Conservation (phyloP, 2,888 invertebrate species). For the Apamea sordens region DNA sequence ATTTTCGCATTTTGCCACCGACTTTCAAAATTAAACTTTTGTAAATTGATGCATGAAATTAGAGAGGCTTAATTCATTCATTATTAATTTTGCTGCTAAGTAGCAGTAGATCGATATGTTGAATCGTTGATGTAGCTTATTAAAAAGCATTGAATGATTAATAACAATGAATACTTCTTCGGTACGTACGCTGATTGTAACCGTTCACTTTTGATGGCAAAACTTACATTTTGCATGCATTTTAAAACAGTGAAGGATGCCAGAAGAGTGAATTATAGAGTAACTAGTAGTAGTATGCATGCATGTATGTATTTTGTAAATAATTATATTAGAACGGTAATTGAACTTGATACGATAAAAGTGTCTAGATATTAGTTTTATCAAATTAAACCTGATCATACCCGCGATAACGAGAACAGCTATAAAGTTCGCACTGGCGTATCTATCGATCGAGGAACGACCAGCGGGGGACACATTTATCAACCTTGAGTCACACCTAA, state of each 20-base stretch:
- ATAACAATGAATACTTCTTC: background rate
- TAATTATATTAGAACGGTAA: background rate
- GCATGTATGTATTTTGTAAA: background rate
- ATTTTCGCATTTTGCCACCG: background rate
- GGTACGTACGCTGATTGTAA: background rate
- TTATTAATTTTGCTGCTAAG: background rate
- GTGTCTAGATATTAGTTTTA: background rate
- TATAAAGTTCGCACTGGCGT: conserved; percentile 14
- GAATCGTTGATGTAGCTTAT: background rate
- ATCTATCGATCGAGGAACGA: conserved; percentile 29
- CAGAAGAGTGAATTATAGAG: background rate
- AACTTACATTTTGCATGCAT: background rate
- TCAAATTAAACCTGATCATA: conserved; percentile 14
- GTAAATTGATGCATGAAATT: background rate
- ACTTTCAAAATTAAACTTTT: background rate
- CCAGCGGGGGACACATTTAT: conserved; percentile 33
- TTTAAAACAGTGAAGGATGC: background rate
- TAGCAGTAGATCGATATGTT: background rate
- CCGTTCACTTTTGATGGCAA: background rate
- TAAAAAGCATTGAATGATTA: background rate
- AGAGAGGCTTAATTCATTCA: background rate
- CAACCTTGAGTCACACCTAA: conserved; percentile 45
- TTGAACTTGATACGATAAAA: background rate
- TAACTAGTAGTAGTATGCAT: background rate
- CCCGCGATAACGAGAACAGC: background rate